Evolutionary conservation across 2,113 vertebrate species (phyloP).

Genomic region (Dicaeum eximium): DNA sequence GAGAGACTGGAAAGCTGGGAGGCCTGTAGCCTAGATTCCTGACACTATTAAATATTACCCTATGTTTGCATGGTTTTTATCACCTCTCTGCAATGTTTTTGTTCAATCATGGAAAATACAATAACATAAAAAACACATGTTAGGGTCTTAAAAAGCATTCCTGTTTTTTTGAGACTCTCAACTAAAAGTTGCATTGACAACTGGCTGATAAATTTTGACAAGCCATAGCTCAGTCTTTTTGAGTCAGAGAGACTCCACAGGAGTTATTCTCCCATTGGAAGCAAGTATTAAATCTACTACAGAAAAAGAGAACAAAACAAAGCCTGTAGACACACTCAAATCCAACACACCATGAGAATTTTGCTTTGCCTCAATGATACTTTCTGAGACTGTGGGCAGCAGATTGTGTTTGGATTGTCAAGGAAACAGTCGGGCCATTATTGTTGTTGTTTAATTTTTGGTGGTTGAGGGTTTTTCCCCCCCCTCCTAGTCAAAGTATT

Average conservation of each 20-base stretch:
- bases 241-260: not conserved
- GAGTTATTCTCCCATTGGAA: not conserved
- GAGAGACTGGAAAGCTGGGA: not conserved
- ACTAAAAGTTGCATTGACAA: not conserved
- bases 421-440: conserved; percentile 43
- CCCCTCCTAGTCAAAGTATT: conserved; percentile 19
- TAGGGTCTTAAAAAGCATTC: not conserved
- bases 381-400: conserved; percentile 25
- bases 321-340: not conserved
- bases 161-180: not conserved
- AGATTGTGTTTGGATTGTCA: conserved; percentile 64
- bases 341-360: not conserved
- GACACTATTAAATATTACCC: not conserved
- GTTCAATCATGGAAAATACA: not conserved
- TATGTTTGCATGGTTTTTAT: conserved; percentile 14
- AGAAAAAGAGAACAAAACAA: not conserved
- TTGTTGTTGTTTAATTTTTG: conserved; percentile 59
- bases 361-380: not conserved
- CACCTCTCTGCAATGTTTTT: not conserved
- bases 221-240: not conserved
- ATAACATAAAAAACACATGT: conserved; percentile 14
- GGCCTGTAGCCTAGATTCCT: not conserved
- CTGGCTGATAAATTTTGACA: not conserved
- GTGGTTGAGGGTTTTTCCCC: not conserved
- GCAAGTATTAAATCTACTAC: not conserved